Percentiles rank a stretch among this genome's conserved stretches.
These are phyloP conservation scores for Aphelinus certus DNA, from an alignment of 1,140 invertebrate species.

Conservation along the genomic window DNA sequence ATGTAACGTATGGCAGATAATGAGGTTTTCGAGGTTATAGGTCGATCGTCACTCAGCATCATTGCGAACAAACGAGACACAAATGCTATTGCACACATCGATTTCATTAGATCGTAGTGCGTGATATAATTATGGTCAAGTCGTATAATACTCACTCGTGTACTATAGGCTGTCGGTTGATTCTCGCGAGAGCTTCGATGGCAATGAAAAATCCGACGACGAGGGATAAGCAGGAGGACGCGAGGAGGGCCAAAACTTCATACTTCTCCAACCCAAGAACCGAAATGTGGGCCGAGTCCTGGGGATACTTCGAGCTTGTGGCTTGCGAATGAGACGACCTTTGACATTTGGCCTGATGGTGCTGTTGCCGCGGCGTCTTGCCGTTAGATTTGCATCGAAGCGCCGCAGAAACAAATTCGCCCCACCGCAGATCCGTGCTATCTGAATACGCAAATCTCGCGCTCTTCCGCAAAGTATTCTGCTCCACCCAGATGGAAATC, in stretches of 20 bases:
- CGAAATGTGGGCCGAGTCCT: constrained; percentile 31
- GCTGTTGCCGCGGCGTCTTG: neutral
- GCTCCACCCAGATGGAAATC: constrained; percentile 43
- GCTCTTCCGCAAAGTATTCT: constrained; percentile 20
- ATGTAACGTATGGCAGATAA: neutral
- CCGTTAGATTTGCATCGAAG: neutral
- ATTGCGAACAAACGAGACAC: too few relatives aligned
- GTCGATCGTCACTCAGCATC: neutral
- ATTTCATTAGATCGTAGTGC: too few relatives aligned
- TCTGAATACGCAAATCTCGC: neutral
- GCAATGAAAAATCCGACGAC: constrained; percentile 37
- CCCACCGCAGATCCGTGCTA: too few relatives aligned
- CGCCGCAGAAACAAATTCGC: neutral
- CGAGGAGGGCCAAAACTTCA: constrained; percentile 46
- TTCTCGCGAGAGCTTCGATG: constrained; percentile 40
- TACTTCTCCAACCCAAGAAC: constrained; percentile 49
- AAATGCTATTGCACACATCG: too few relatives aligned
- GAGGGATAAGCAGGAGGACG: constrained; percentile 44
- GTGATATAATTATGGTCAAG: neutral
- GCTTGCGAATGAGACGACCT: neutral
- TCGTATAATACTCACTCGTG: constrained; percentile 43
- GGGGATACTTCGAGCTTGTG: neutral
- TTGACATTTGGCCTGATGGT: neutral
- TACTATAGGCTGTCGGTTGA: constrained; percentile 39
- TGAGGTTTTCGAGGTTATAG: constrained; percentile 15